phyloP scores from a whole-genome alignment of 2,113 vertebrate genomes.

The Pampusana beccarii region DNA sequence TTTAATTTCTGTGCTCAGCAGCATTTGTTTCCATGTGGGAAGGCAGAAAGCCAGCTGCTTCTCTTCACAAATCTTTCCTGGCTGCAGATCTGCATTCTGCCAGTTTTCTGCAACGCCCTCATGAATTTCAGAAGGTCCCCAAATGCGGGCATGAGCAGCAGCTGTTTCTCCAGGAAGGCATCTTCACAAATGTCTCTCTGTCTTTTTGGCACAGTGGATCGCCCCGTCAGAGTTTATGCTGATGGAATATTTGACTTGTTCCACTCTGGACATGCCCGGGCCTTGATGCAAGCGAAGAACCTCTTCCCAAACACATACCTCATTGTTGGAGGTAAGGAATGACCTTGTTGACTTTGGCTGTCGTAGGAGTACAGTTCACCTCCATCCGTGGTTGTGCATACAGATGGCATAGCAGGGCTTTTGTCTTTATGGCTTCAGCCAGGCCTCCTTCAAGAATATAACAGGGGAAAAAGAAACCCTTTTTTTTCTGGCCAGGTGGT shows the following conservation, averaged over 20 bases:
- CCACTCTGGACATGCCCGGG: constrained; percentile 96
- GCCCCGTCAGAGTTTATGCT: constrained; percentile 94
- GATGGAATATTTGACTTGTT: constrained; percentile 99
- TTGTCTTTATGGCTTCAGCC: neutral
- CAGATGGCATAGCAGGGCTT: neutral
- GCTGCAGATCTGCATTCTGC: neutral
- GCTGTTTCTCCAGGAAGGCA: neutral
- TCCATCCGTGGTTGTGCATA: neutral
- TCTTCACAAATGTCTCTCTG: constrained; percentile 12
- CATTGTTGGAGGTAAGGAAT: constrained; percentile 92
- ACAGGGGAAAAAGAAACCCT: neutral
- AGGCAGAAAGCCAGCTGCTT: neutral
- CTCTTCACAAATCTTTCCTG: neutral
- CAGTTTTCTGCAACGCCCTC: neutral
- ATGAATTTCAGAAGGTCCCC: neutral
- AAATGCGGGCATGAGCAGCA: neutral
- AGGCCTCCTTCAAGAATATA: neutral
- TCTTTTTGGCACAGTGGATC: constrained; percentile 77
- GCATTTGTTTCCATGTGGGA: neutral
- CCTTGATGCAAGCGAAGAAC: constrained; percentile 97
- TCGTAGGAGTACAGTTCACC: neutral
- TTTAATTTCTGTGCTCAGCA: neutral
- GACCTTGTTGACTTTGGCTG: constrained; percentile 16
- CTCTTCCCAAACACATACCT: constrained; percentile 98
- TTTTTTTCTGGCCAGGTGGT: neutral